Conservation (phyloP, 2,113 vertebrate species). For the Perognathus longimembris region DNA sequence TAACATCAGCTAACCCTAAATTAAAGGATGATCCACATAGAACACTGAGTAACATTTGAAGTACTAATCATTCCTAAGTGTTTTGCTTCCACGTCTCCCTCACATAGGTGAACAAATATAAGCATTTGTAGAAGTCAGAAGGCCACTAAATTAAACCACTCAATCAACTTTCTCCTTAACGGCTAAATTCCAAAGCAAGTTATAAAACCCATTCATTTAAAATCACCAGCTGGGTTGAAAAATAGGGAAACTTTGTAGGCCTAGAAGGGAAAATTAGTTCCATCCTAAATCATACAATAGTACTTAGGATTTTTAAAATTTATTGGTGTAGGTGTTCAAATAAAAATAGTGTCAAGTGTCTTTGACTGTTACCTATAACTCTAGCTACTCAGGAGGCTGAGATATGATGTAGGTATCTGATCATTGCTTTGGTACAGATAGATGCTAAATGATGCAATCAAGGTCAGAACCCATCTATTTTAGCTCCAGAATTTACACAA, state of each 20-base stretch:
- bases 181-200: constrained; percentile 39
- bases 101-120: not conserved
- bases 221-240: not conserved
- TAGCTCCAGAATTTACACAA: not conserved
- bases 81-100: not conserved
- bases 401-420: too few species aligned
- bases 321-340: not conserved
- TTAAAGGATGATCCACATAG: not conserved
- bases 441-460: not conserved
- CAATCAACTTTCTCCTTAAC: constrained; percentile 17
- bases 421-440: too few species aligned
- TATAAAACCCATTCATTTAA: not conserved
- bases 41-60: not conserved
- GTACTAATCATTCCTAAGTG: not conserved
- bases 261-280: not conserved
- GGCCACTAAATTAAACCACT: not conserved
- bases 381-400: too few species aligned
- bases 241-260: not conserved
- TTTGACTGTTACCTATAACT: too few species aligned
- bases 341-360: not conserved
- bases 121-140: not conserved
- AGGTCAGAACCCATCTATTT: not conserved
- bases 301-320: not conserved
- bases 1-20: constrained; percentile 8
- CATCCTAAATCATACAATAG: not conserved